Percentiles rank a stretch among this genome's conserved stretches.
phyloP scores from a whole-genome alignment of 2,888 invertebrate genomes.

The Phalangium opilio region DNA sequence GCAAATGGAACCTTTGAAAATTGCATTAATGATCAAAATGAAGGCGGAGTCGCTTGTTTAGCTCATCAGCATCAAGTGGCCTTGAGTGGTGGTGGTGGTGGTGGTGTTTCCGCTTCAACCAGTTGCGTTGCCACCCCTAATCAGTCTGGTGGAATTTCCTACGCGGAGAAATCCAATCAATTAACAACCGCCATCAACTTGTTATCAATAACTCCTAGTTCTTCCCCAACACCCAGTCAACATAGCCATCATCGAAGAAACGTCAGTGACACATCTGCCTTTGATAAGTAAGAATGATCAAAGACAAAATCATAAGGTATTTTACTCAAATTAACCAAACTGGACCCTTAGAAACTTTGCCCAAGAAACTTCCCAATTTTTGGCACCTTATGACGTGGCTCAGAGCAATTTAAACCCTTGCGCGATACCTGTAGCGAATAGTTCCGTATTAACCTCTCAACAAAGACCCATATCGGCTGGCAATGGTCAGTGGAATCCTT shows the following conservation, averaged over 20 bases:
- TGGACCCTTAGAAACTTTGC: constrained; percentile 46
- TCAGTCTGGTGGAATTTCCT: no score
- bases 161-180: neutral
- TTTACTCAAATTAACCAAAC: neutral
- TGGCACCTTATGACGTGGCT: constrained; percentile 54
- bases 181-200: constrained; percentile 26
- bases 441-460: constrained; percentile 8
- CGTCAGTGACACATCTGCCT: constrained; percentile 68
- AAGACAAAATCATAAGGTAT: neutral
- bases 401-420: constrained; percentile 17
- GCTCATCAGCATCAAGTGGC: neutral
- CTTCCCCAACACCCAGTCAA: constrained; percentile 22
- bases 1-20: neutral
- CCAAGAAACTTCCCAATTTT: constrained; percentile 54
- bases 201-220: constrained; percentile 18
- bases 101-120: no score
- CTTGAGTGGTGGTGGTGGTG: no score
- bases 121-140: neutral
- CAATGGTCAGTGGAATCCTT: constrained; percentile 65
- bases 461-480: constrained; percentile 38
- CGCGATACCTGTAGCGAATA: constrained; percentile 27
- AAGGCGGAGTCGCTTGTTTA: neutral
- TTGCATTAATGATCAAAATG: neutral
- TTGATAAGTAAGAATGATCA: constrained; percentile 47
- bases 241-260: constrained; percentile 51